Evolutionary conservation across 2,113 vertebrate species (phyloP), one percentile per base, ranked within the genome.

Genomic region (Sinocyclocheilus grahami): DNA sequence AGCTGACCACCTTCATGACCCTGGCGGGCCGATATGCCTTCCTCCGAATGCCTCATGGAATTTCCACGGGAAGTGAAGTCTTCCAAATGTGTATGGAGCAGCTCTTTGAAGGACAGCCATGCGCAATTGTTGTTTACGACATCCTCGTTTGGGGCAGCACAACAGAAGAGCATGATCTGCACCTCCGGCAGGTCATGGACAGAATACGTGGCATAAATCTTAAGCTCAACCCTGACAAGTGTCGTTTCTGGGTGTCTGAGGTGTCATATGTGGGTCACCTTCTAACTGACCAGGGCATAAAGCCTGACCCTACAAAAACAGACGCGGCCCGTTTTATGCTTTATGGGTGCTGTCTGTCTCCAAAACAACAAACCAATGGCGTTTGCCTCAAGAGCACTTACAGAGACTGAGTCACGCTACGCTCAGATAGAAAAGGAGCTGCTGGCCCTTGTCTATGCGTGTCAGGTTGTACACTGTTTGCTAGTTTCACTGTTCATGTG

Each of bases 21-120:
- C 69, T 33, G 9, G 16, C 51, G 3, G 84, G 83, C 27, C 3
- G 33, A 39, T 85, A 82, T 27, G 12, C 30, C 11, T 86, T 85
- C 37, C 84, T 85, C 1, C 5, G n/a, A 5, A 78, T 72, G 74
- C 84, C 79, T 1, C 77, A 78, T 55, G 58, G 71, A 3, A 86
- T 84, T 9, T 83, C 74, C 24, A 78, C 74, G 3, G 72, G 72
- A 1, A 86, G 79, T 51, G 18, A 78, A n/a, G 62, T 78, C 1
- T 86, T 88, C 24, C 87, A 86, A 22, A 65, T 16, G 24, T 84
- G 33, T 37, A 84, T 87, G 75, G 86, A 84, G 30, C 48, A 74
- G 24, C 75, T 77, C 2, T 79, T 87, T 79, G 62, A 18, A 37
- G 74, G 82, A 22, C 14, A 69, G 13, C 75, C 82, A 16, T 78